Base-by-base conservation (phyloP, 2,888 invertebrate species). In the Prosopocoilus inquinatus region DNA sequence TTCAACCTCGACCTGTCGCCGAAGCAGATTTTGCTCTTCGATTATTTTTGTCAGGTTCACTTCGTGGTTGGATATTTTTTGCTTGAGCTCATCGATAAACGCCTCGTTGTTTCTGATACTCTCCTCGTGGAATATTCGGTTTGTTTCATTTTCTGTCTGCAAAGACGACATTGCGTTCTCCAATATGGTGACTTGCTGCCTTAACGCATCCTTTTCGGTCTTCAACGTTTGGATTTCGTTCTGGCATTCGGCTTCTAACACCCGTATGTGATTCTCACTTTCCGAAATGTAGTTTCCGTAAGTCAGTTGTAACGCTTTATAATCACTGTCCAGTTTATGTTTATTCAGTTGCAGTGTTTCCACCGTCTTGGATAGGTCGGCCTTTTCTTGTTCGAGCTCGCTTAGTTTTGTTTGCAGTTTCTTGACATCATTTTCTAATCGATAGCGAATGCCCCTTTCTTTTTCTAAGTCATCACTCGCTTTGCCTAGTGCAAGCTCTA, bases 401-500 rank as follows among this genome's bases (percentile, higher is more conserved):
- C 20, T 35, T 13, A 58, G 32, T 44, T 52, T 50, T 7, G n/a
- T 46, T 32, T 45, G 16, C 4, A 53, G 9, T 46, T 47, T 54
- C 41, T 58, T 58, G 11, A 55, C 52, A 12, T 54, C 54, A 28
- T 51, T 50, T 44, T 55, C 53, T 32, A 57, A 49, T n/a, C 50
- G 39, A 12, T 34, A 46, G 13, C 50, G 52, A 20, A 53, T 57
- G 8, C 50, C 57, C 12, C 11, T 39, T 47, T 51, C 48, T 38
- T 59, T 59, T 47, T 66, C 64, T 16, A 66, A 55, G 43, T 64
- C 65, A 51, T 38, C 55, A 35, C 59, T 59, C 8, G 65, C 56
- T 41, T 60, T 63, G 33, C 62, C 59, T 9, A 62, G 13, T 1
- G 49, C 15, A 9, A 20, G 12, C 28, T 52, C 57, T 16, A 53